phyloP scores from a whole-genome alignment of 2,113 vertebrate genomes.

The Pomatorhinus ruficollis region DNA sequence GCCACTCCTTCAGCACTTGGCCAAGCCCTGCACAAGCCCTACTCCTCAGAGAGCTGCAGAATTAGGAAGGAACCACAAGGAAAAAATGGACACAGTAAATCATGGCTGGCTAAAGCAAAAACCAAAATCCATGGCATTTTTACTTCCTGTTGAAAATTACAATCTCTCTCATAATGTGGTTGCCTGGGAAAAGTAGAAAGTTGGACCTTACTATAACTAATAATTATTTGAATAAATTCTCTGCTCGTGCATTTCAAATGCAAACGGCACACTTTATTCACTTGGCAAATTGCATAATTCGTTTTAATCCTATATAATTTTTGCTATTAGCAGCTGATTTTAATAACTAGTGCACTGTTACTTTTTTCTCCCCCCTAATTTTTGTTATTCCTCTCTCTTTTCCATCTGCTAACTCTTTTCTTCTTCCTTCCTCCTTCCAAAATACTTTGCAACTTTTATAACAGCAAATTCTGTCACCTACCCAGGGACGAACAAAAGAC shows the following conservation, averaged over 20 bases:
- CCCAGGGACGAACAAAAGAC: slow-evolving; percentile 35
- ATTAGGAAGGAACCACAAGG: not conserved
- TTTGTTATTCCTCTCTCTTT: not conserved
- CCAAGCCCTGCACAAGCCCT: not conserved
- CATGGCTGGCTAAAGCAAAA: not conserved
- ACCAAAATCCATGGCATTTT: not conserved
- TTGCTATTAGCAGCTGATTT: not conserved
- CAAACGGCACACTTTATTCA: not conserved
- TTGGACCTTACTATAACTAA: not conserved
- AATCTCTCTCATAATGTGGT: not conserved
- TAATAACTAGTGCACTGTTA: not conserved
- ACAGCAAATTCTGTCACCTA: slow-evolving; percentile 60
- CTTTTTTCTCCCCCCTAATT: not conserved
- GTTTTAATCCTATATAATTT: not conserved
- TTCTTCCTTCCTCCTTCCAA: slow-evolving; percentile 53
- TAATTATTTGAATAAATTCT: not conserved
- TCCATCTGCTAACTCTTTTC: slow-evolving; percentile 50
- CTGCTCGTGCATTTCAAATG: not conserved
- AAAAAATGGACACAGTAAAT: not conserved
- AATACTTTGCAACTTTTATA: slow-evolving; percentile 39
- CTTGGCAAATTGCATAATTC: not conserved
- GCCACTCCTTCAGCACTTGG: not conserved
- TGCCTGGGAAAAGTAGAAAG: not conserved
- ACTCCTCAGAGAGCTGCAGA: not conserved
- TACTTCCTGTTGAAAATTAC: not conserved